Percentiles rank a stretch among this genome's conserved stretches.
These are phyloP conservation scores for Morinoia aosen DNA, from an alignment of 2,888 invertebrate genomes.

Conservation along the genomic window DNA sequence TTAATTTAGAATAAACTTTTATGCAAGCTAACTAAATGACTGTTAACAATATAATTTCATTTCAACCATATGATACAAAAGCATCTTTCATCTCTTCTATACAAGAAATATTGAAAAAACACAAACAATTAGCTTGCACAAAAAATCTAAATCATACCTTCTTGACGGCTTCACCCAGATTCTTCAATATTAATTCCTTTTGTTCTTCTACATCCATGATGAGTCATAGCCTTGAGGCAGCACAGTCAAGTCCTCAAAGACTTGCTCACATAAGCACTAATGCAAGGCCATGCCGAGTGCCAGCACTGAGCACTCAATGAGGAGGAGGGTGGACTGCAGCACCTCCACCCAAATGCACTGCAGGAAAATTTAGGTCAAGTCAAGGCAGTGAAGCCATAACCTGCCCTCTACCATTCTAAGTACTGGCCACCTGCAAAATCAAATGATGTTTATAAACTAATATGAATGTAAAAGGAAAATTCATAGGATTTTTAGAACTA, in stretches of 20 bases:
- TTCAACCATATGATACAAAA: neutral
- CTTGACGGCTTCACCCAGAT: constrained; percentile 38
- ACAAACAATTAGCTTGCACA: neutral
- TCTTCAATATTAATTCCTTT: constrained; percentile 45
- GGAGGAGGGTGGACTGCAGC: neutral
- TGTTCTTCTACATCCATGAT: constrained; percentile 45
- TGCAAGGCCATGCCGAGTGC: neutral
- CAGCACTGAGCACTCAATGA: neutral
- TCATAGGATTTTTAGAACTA: neutral
- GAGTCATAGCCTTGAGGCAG: neutral
- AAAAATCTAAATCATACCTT: neutral
- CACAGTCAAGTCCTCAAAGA: neutral
- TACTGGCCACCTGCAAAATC: neutral
- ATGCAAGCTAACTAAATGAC: neutral
- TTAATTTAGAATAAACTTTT: neutral
- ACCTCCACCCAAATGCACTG: neutral
- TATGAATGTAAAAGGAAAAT: neutral
- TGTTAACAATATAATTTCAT: neutral
- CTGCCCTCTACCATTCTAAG: neutral
- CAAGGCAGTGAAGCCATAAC: neutral
- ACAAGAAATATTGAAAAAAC: neutral
- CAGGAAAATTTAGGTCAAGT: neutral
- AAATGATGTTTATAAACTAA: neutral
- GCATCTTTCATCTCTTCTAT: neutral
- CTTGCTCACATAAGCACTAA: neutral